Evolutionary conservation across 2,113 vertebrate genomes (phyloP).

Genomic region (Amblyopsis rosae): DNA sequence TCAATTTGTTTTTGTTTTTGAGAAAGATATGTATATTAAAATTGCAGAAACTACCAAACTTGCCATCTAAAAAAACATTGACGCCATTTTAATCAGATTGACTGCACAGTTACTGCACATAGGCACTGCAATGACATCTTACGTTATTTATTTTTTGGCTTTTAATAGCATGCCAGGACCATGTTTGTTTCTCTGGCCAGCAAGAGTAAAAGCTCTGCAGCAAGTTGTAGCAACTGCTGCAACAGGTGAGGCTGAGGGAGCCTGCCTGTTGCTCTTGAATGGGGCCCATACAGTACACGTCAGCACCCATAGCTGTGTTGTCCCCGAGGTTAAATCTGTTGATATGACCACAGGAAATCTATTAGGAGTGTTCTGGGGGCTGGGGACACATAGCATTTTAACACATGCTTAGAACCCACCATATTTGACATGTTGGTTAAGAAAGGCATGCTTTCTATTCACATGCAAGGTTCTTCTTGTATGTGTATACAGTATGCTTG

Average conservation of each 20-base stretch:
- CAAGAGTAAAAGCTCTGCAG: slow-evolving; percentile 23
- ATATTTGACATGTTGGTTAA: slow-evolving; percentile 30
- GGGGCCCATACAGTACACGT: slow-evolving; percentile 44
- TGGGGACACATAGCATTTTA: slow-evolving; percentile 53
- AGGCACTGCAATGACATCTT: too few relatives aligned
- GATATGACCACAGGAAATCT: slow-evolving; percentile 70
- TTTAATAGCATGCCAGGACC: not conserved
- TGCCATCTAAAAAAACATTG: too few relatives aligned
- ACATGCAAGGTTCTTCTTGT: not conserved
- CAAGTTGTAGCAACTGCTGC: slow-evolving; percentile 52
- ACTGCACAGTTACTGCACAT: too few relatives aligned
- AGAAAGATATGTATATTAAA: too few relatives aligned
- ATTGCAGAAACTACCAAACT: too few relatives aligned
- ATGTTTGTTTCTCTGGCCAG: slow-evolving; percentile 11
- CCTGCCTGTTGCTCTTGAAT: slow-evolving; percentile 52
- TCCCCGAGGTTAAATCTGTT: slow-evolving; percentile 53
- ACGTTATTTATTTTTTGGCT: slow-evolving; percentile 1
- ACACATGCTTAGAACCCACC: slow-evolving; percentile 43
- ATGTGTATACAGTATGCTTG: not conserved
- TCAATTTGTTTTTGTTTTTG: too few relatives aligned
- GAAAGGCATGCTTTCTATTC: not conserved
- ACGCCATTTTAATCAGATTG: too few relatives aligned
- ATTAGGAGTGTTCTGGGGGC: slow-evolving; percentile 47
- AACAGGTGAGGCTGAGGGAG: slow-evolving; percentile 21
- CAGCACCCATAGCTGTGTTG: slow-evolving; percentile 43